Conservation (phyloP, 2,797 vertebrate genomes). For the Varecia variegata region DNA sequence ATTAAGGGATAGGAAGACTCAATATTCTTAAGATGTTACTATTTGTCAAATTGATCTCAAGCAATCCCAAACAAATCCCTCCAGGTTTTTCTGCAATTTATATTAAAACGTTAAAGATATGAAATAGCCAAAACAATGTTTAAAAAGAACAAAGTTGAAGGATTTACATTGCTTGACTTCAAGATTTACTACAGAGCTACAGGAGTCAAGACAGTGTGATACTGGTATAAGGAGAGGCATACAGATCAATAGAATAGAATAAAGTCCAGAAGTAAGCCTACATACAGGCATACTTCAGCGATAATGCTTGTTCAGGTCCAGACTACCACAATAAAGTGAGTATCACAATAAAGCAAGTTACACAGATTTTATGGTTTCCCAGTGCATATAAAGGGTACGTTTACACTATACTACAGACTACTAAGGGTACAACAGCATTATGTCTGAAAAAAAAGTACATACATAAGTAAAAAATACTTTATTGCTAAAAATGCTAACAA, state of each 20-base stretch:
- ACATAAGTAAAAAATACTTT: background rate
- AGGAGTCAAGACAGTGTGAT: background rate
- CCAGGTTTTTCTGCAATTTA: background rate
- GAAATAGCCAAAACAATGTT: background rate
- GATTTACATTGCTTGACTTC: background rate
- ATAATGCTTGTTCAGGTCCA: background rate
- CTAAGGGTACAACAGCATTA: background rate
- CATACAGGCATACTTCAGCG: background rate
- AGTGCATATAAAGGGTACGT: background rate
- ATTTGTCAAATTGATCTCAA: constrained; percentile 29
- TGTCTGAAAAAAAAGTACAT: background rate
- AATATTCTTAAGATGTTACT: background rate
- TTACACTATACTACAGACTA: background rate
- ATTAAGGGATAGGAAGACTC: background rate
- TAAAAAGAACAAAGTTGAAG: background rate
- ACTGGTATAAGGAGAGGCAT: background rate
- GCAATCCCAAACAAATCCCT: background rate
- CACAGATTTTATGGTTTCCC: too few species aligned
- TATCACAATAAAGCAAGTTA: background rate
- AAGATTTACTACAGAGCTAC: background rate
- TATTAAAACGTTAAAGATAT: constrained; percentile 3
- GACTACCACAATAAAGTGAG: background rate
- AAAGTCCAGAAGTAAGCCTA: background rate
- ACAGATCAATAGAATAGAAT: background rate
- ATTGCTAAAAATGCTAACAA: background rate